These are phyloP conservation scores for Anthrax anthrax DNA, from an alignment of 2,888 invertebrate species.

Conservation along the genomic window DNA sequence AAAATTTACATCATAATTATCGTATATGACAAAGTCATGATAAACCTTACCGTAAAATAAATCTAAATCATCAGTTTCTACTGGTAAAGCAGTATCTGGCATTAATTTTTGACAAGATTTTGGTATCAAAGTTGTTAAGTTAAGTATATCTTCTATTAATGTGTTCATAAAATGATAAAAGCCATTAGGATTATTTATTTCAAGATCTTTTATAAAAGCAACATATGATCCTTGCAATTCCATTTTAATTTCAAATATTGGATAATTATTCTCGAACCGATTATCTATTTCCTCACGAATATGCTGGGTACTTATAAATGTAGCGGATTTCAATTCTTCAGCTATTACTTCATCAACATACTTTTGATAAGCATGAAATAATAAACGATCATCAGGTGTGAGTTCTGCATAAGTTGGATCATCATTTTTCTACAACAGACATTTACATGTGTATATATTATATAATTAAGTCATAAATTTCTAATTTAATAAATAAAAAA, in stretches of 20 bases:
- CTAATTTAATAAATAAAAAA: too few relatives aligned
- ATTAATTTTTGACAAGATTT: conserved; percentile 38
- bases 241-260: conserved; percentile 64
- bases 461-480: too few relatives aligned
- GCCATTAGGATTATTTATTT: conserved; percentile 32
- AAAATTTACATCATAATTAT: too few relatives aligned
- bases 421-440: not conserved
- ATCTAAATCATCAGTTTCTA: not conserved
- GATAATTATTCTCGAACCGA: conserved; percentile 29
- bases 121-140: conserved; percentile 55
- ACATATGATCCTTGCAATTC: conserved; percentile 60
- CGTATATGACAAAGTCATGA: too few relatives aligned
- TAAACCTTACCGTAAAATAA: not conserved
- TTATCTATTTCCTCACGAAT: conserved; percentile 27
- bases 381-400: conserved; percentile 1
- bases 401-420: not conserved
- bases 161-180: conserved; percentile 52
- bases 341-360: conserved; percentile 49
- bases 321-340: conserved; percentile 39
- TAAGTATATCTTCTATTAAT: conserved; percentile 62
- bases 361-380: conserved; percentile 40
- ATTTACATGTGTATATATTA: too few relatives aligned
- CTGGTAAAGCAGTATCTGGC: not conserved
- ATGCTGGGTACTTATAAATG: conserved; percentile 27
- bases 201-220: conserved; percentile 52